Evolutionary conservation across 2,113 vertebrate genomes (phyloP).

Genomic region (Heterocephalus glaber): DNA sequence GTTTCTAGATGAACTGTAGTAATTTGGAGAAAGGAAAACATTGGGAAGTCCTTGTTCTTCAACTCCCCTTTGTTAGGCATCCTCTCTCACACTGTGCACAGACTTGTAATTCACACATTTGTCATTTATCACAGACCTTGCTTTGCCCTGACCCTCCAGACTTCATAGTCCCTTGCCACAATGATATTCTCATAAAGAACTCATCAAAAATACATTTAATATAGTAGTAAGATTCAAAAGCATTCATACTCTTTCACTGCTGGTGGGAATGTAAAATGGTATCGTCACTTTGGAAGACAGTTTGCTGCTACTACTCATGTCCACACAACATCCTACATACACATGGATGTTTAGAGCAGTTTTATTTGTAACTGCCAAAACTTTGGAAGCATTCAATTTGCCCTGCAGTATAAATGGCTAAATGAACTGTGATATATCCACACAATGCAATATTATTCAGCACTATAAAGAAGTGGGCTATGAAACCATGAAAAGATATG

Average conservation of each 20-base stretch:
- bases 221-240: background rate
- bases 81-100: no score
- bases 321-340: background rate
- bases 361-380: background rate
- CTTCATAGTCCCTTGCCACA: background rate
- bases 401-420: background rate
- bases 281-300: background rate
- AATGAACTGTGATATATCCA: background rate
- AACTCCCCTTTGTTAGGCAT: background rate
- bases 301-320: background rate
- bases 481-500: background rate
- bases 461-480: background rate
- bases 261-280: background rate
- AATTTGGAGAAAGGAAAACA: background rate
- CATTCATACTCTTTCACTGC: background rate
- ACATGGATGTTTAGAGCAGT: background rate
- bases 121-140: background rate
- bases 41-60: background rate
- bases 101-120: accelerated
- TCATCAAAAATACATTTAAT: background rate
- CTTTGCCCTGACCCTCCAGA: background rate
- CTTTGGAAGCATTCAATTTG: background rate
- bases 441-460: background rate
- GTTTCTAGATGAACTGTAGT: background rate
- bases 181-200: background rate